Evolutionary conservation across 2,888 invertebrate species (phyloP), one percentile per base, ranked within the genome.

Genomic region (Ormyrus labotus): DNA sequence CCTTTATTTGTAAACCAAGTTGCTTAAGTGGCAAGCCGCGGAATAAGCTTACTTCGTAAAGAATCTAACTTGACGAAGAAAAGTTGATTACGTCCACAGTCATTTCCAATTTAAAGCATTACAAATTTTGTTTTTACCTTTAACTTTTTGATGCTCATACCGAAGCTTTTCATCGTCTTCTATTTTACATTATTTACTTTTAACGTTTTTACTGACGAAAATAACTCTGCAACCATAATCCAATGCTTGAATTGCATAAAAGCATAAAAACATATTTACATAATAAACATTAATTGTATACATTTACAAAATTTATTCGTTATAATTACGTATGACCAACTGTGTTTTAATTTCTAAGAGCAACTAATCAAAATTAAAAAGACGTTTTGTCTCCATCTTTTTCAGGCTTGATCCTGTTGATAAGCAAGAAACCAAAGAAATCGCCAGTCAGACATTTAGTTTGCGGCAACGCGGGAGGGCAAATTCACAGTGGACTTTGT

Each of bases 1-100:
- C 70, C 64, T 81, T 68, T 78, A 81, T 78, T 81, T 78, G 78
- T 74, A 78, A 74, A 73, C 70, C 61, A 78, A 70, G 67, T 70
- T 77, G 76, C 58, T 71, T 73, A 77, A 73, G 74, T 63, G 73
- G 69, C 69, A 51, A 73, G 63, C 77, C 73, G 72, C 73, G 53
- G 68, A 69, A 70, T 73, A 81, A 81, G 74, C 78, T 78, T 70
- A 70, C 69, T 78, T 64, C 45, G 53, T 48, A 61, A 81, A 76
- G 63, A 80, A 80, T 76, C 72, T 55, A 55, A 19, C 47, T 58
- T 45, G 7, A 53, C 11, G 67, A 68, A 72, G 68, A 67, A 76
- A 80, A 76, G 68, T 80, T 75, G 63, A 79, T 75, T 74, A 79
- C 19, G 57, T 69, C 51, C 60, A 60, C 55, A 19, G 34, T 51